Evolutionary conservation across 2,113 vertebrate genomes (phyloP).

Genomic region (Albula glossodonta): DNA sequence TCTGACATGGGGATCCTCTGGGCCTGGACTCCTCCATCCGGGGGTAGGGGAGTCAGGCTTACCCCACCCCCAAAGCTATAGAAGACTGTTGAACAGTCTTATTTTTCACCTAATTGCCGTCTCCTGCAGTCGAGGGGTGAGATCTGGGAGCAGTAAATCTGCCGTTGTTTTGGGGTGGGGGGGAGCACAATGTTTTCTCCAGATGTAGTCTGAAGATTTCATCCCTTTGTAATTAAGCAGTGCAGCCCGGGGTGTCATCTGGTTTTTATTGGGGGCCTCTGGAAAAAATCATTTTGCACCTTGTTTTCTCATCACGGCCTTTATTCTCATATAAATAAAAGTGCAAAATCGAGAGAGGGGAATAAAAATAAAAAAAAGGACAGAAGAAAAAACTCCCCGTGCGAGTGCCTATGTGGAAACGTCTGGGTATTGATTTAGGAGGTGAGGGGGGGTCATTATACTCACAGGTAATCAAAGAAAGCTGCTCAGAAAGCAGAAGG

Average conservation of each 20-base stretch:
- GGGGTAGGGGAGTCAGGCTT: slow-evolving; percentile 49
- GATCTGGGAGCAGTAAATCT: slow-evolving; percentile 76
- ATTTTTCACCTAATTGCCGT: slow-evolving; percentile 71
- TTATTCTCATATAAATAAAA: slow-evolving; percentile 59
- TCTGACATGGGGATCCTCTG: slow-evolving; percentile 19
- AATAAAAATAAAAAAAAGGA: not conserved
- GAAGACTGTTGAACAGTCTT: slow-evolving; percentile 54
- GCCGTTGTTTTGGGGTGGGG: slow-evolving; percentile 54
- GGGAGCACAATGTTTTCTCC: slow-evolving; percentile 72
- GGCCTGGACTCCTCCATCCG: slow-evolving; percentile 24
- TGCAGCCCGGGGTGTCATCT: slow-evolving; percentile 74
- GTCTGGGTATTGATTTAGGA: slow-evolving; percentile 58
- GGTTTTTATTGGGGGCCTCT: slow-evolving; percentile 74
- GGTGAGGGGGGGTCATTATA: slow-evolving; percentile 46
- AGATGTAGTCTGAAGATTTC: slow-evolving; percentile 79
- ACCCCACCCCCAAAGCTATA: slow-evolving; percentile 49
- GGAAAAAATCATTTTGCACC: slow-evolving; percentile 76
- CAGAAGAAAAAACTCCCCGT: slow-evolving; percentile 29
- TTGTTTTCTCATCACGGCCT: slow-evolving; percentile 79
- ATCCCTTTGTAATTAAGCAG: slow-evolving; percentile 81
- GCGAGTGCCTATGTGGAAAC: slow-evolving; percentile 62
- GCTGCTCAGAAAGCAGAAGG: slow-evolving; percentile 33
- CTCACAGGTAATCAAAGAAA: slow-evolving; percentile 54
- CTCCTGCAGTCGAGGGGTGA: slow-evolving; percentile 60
- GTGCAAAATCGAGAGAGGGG: slow-evolving; percentile 43